Evolutionary conservation across 1,140 invertebrate species (phyloP).

Genomic region (Colletes latitarsis): DNA sequence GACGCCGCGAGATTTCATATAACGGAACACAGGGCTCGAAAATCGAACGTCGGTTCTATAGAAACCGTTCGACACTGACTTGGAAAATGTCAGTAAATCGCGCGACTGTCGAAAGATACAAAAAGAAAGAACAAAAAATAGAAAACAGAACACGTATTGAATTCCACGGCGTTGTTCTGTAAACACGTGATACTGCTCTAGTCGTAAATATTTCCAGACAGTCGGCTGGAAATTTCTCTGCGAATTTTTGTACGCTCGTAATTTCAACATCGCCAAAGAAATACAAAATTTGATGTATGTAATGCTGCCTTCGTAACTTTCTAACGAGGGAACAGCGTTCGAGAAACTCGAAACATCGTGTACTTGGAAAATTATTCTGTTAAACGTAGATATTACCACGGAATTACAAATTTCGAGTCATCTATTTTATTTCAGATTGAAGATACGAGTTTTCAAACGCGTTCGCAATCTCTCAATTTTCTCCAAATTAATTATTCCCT

Average conservation of each 20-base stretch:
- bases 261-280: background rate
- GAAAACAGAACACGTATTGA: background rate
- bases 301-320: background rate
- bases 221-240: background rate
- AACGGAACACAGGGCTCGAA: conserved; percentile 44
- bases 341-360: too few species aligned
- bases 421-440: too few species aligned
- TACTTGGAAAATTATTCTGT: too few species aligned
- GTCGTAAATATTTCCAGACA: background rate
- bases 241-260: background rate
- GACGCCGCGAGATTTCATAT: conserved; percentile 55
- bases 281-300: background rate
- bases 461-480: too few species aligned
- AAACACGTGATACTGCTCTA: background rate
- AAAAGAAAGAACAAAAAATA: background rate
- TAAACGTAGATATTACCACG: background rate
- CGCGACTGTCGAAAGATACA: background rate
- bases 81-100: conserved; percentile 39
- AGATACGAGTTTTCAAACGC: too few species aligned
- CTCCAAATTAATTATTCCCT: too few species aligned
- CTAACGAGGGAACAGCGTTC: background rate
- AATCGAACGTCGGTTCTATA: conserved; percentile 8
- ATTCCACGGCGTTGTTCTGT: background rate
- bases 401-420: too few species aligned
- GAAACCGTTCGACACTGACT: conserved; percentile 13